phyloP scores from a whole-genome alignment of 2,797 vertebrate species.

The Myotis pilosus region DNA sequence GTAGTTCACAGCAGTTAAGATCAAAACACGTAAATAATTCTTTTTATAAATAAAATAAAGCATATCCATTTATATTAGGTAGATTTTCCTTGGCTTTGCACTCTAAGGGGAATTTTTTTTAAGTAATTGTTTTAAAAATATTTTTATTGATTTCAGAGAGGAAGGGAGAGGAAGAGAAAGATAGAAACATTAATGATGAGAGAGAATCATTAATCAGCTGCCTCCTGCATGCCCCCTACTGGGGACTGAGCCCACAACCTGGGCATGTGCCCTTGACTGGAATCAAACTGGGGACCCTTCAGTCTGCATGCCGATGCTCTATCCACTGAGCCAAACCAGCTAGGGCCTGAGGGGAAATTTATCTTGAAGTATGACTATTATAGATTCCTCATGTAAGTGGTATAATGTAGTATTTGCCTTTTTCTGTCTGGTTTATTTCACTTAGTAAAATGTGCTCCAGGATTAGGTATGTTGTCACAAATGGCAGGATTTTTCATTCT shows the following conservation, averaged over 20 bases:
- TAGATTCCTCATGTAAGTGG: not conserved
- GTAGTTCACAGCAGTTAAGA: not conserved
- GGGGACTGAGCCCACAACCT: too few relatives aligned
- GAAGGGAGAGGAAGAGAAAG: too few relatives aligned
- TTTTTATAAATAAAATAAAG: conserved; percentile 21
- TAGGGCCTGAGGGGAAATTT: too few relatives aligned
- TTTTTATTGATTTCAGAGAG: too few relatives aligned
- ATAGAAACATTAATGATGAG: too few relatives aligned
- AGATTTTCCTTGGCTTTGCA: not conserved
- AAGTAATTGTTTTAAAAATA: too few relatives aligned
- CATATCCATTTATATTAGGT: conserved; percentile 24
- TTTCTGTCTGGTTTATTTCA: not conserved
- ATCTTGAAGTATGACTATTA: not conserved
- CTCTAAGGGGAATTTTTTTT: not conserved
- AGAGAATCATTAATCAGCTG: too few relatives aligned
- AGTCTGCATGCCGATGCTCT: too few relatives aligned
- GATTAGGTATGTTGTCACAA: not conserved
- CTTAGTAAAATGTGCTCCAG: not conserved
- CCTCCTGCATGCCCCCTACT: too few relatives aligned
- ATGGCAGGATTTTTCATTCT: not conserved
- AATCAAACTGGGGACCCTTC: too few relatives aligned
- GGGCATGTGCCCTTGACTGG: too few relatives aligned
- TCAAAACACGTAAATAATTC: not conserved
- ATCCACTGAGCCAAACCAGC: too few relatives aligned
- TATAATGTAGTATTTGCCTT: not conserved